phyloP scores from a whole-genome alignment of 2,797 vertebrate genomes.

The Salmo trutta region DNA sequence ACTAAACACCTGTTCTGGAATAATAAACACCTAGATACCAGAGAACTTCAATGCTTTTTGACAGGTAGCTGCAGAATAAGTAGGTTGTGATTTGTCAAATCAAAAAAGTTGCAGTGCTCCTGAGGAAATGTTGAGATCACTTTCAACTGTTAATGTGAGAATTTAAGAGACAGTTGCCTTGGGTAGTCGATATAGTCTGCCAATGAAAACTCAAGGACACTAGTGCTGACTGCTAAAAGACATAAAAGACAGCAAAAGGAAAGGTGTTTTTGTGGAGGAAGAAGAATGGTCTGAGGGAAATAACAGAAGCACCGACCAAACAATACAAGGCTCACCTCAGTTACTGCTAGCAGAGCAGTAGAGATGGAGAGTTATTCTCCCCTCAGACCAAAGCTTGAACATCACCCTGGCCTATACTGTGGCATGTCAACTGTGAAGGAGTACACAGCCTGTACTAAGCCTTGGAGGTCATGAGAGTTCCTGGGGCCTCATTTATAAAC shows the following conservation, averaged over 20 bases:
- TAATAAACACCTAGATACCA: neutral
- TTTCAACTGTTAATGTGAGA: neutral
- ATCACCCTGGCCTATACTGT: neutral
- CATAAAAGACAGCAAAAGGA: neutral
- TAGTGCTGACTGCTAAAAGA: neutral
- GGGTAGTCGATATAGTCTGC: too few species aligned
- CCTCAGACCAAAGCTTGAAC: neutral
- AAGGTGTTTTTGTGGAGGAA: neutral
- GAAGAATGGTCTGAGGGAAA: neutral
- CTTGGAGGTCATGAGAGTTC: neutral
- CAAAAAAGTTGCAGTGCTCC: neutral
- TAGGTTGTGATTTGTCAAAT: neutral
- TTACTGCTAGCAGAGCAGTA: neutral
- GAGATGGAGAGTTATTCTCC: neutral
- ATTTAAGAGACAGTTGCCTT: too few species aligned
- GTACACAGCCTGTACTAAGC: neutral
- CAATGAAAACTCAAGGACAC: too few species aligned
- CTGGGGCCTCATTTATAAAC: too few species aligned
- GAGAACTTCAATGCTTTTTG: neutral
- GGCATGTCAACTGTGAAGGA: neutral
- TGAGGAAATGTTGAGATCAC: neutral
- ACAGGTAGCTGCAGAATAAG: neutral
- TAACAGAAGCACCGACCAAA: neutral
- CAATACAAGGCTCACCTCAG: neutral
- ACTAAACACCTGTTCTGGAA: neutral